Evolutionary conservation across 1,140 invertebrate genomes (phyloP).

Genomic region (Zeugodacus cucurbitae): DNA sequence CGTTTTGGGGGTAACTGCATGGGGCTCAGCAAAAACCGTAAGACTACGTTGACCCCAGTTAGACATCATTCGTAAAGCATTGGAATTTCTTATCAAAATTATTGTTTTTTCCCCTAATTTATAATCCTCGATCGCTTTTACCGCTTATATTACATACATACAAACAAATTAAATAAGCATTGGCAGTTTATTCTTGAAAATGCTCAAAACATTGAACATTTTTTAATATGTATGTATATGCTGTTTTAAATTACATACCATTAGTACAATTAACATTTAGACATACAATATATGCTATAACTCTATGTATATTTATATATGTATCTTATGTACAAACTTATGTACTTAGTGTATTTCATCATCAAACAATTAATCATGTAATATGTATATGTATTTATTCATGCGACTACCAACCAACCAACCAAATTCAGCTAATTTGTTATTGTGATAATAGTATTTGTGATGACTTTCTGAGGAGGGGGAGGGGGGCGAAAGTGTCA

Average conservation of each 20-base stretch:
- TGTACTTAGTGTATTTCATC: background rate
- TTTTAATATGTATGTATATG: background rate
- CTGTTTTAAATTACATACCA: background rate
- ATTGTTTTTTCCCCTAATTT: no score
- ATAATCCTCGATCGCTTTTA: background rate
- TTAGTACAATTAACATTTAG: background rate
- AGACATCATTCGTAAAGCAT: no score
- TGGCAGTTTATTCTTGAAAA: conserved; percentile 18
- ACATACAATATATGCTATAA: background rate
- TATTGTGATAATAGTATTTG: no score
- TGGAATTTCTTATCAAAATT: no score
- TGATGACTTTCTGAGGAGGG: no score
- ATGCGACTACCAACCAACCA: background rate
- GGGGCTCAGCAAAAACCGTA: no score
- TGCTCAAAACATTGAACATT: conserved; percentile 10
- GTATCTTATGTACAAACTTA: background rate
- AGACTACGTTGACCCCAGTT: no score
- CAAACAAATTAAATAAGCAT: conserved; percentile 2
- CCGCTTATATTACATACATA: background rate
- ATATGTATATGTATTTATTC: background rate
- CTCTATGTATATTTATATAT: background rate
- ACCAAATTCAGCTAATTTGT: background rate
- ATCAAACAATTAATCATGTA: no score
- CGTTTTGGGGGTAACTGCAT: no score
- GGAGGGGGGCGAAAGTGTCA: no score